Evolutionary conservation across 2,113 vertebrate genomes (phyloP).

Genomic region (Pteruthius melanotis): DNA sequence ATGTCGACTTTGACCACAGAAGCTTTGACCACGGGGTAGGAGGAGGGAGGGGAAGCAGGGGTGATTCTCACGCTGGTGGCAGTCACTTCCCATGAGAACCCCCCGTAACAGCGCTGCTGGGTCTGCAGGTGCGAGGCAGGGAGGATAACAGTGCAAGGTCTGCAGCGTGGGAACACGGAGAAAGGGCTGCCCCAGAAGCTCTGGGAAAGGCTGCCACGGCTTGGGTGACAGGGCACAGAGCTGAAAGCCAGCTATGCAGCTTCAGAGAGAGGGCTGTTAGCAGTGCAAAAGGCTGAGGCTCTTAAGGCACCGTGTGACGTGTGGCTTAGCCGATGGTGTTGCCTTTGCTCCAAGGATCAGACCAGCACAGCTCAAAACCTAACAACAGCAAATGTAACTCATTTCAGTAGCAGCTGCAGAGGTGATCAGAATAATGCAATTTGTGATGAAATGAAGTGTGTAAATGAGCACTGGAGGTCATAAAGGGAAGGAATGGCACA

Average conservation of each 20-base stretch:
- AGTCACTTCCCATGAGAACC: conserved; percentile 35
- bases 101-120: fast-evolving
- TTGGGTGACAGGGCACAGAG: not conserved
- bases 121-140: not conserved
- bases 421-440: not conserved
- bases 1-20: not conserved
- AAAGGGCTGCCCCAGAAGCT: not conserved
- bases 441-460: not conserved
- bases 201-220: conserved; percentile 22
- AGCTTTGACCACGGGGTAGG: not conserved
- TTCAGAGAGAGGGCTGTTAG: not conserved
- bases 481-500: not conserved
- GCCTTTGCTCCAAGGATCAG: not conserved
- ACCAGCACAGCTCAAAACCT: not conserved
- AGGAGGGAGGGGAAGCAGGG: not conserved
- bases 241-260: not conserved
- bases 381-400: not conserved
- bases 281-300: not conserved
- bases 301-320: not conserved
- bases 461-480: not conserved
- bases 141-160: not conserved
- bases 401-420: not conserved
- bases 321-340: not conserved
- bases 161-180: conserved; percentile 23
- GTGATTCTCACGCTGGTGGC: conserved; percentile 8